phyloP scores from a whole-genome alignment of 2,888 invertebrate species.

The Campoplex nolae region DNA sequence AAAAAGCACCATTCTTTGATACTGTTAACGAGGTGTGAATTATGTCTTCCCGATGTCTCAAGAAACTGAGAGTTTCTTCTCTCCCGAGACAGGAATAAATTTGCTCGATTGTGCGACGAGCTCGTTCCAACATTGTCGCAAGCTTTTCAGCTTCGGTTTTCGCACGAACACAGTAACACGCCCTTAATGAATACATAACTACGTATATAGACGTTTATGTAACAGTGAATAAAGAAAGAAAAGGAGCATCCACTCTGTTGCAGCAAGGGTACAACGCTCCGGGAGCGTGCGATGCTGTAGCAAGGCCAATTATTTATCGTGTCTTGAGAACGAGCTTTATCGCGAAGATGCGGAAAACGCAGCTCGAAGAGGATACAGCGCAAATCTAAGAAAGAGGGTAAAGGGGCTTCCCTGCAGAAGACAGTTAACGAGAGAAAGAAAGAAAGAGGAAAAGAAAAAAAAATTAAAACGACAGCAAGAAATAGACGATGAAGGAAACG shows the following conservation, averaged over 20 bases:
- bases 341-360: constrained; percentile 45
- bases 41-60: constrained; percentile 23
- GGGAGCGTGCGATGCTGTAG: constrained; percentile 57
- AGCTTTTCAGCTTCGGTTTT: constrained; percentile 43
- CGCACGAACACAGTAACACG: constrained; percentile 17
- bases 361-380: constrained; percentile 32
- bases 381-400: background rate
- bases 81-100: constrained; percentile 51
- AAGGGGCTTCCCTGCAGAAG: constrained; percentile 68
- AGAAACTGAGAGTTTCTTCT: constrained; percentile 1
- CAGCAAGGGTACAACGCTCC: constrained; percentile 19
- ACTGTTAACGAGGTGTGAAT: constrained; percentile 47
- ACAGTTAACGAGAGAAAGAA: constrained; percentile 65
- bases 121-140: constrained; percentile 32
- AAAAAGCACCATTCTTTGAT: background rate
- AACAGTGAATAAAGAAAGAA: constrained; percentile 21
- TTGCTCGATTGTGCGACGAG: constrained; percentile 15
- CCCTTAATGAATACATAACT: constrained; percentile 2
- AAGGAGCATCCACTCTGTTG: constrained; percentile 25
- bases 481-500: constrained; percentile 14
- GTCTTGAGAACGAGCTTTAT: constrained; percentile 67
- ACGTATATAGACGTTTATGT: constrained; percentile 20
- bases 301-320: constrained; percentile 76
- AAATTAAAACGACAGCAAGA: constrained; percentile 14
- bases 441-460: constrained; percentile 50